Base-by-base conservation (phyloP, 2,888 invertebrate species). In the Lochmaea crataegi region DNA sequence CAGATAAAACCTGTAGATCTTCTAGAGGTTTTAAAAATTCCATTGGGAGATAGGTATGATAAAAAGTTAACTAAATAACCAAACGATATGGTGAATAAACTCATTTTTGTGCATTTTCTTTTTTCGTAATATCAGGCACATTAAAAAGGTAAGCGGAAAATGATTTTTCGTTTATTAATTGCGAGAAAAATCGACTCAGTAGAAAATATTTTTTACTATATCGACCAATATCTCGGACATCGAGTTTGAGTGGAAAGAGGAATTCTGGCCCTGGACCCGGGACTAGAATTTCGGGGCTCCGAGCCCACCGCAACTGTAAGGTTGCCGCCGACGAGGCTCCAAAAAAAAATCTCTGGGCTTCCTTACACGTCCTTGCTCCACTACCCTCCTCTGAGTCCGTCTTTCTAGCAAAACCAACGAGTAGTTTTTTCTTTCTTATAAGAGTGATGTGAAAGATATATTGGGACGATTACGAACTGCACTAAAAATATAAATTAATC, bases 321-420 rank as follows among this genome's bases (percentile, higher is more conserved):
- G 65, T 48, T 48, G 65, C 48, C 65, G 65, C 65, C 65, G 65
- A 22, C 42, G 60, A 38, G 60, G n/a, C 60, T 41, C 60, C 60
- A 16, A 32, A 60, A 60, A 60, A 60, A 32, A 60, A 38, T 38
- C 41, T 60, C 60, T 26, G 60, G 60, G 38, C 41, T 60, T 32
- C 60, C 16, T 60, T 26, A 26, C 14, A 58, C 58, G 58, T 58
- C 58, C 58, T 58, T 38, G 5, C 58, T 58, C 2, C 18, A 10
- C 58, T 4, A 4, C 16, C 2, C 41, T 60, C 60, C 38, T 16
- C n/a, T 60, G 12, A 41, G 60, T 38, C 38, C 60, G 4, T 38
- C 41, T 60, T 38, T 60, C 38, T 60, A 38, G 22, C 26, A 58
- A 58, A 58, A 22, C 58, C 58, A 58, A 38, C 60, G 32, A 14